Evolutionary conservation across 2,797 vertebrate genomes (phyloP), one percentile per base, ranked within the genome.

Genomic region (Crypturellus tataupa): DNA sequence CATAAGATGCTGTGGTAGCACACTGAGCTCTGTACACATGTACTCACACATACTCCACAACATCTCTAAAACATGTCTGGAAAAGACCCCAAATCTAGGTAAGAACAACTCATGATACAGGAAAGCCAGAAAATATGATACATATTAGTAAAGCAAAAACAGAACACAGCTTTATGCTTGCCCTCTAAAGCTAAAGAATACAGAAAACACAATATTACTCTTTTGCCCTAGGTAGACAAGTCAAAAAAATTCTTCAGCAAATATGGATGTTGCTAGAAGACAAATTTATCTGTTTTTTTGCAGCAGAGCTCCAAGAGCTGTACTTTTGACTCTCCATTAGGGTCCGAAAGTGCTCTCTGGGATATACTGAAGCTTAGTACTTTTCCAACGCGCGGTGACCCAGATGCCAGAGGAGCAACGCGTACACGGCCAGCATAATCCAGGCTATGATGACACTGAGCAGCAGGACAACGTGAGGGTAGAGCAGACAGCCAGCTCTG

Each of bases 321-420:
- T 42, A 88, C 71, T 89, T 82, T 76, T 14, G 78, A 10, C 87
- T 79, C 80, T 77, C 31, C 80, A 42, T 83, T 65, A 85, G 68
- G 59, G 88, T 94, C 88, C 86, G 62, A 53, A 93, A 90, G 63
- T 69, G 78, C 46, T 86, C 85, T 78, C 31, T 39, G 67, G 82
- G 64, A 78, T 64, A 81, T 9, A 62, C 12, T 62, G 42, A 76
- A 56, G 39, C 62, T 68, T 27, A 77, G 35, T 63, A 60, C 40
- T 93, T 87, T 75, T 81, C 71, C 44, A 86, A 78, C 35, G 67
- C 27, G 20, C 0, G 70, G 33, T 83, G 80, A 93, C 87, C 80
- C 69, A 89, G 68, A 89, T 65, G 88, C 40, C 65, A 77, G 58
- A 80, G 62, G 62, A 86, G 44, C 46, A 80, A 49, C 1, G 3